A percentile compares a stretch with the other conserved stretches of the same genome.
Conservation (phyloP, 2,113 vertebrate genomes). For the Hemicordylus capensis region DNA sequence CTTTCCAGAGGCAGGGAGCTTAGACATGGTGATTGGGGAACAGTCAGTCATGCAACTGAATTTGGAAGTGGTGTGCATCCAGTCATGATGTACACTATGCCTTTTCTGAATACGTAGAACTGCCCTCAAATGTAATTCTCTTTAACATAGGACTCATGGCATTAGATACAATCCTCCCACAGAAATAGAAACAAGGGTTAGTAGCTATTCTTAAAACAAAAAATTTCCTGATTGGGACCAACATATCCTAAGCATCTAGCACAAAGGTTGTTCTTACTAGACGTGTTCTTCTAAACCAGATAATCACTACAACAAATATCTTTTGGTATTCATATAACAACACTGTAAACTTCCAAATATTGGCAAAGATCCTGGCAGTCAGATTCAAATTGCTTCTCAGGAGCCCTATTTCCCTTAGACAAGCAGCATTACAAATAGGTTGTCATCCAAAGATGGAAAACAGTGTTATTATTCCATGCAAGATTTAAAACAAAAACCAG, state of each 20-base stretch:
- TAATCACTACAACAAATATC: constrained; percentile 42
- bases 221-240: background rate
- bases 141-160: background rate
- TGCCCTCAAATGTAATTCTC: background rate
- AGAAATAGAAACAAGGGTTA: background rate
- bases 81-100: too few relatives aligned
- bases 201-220: background rate
- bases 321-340: constrained; percentile 12
- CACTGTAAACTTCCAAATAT: background rate
- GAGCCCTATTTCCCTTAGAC: constrained; percentile 7
- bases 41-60: background rate
- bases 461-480: background rate
- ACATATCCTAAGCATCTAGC: constrained; percentile 7
- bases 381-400: constrained; percentile 22
- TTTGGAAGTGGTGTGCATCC: background rate
- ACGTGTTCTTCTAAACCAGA: constrained; percentile 22
- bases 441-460: constrained; percentile 2
- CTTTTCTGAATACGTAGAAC: background rate
- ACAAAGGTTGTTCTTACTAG: constrained; percentile 16
- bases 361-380: constrained; percentile 3
- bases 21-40: background rate
- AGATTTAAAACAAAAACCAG: background rate
- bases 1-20: background rate
- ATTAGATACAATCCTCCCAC: background rate
- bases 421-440: constrained; percentile 5